Base-by-base conservation (phyloP, 2,113 vertebrate genomes). In the Alexandromys fortis region DNA sequence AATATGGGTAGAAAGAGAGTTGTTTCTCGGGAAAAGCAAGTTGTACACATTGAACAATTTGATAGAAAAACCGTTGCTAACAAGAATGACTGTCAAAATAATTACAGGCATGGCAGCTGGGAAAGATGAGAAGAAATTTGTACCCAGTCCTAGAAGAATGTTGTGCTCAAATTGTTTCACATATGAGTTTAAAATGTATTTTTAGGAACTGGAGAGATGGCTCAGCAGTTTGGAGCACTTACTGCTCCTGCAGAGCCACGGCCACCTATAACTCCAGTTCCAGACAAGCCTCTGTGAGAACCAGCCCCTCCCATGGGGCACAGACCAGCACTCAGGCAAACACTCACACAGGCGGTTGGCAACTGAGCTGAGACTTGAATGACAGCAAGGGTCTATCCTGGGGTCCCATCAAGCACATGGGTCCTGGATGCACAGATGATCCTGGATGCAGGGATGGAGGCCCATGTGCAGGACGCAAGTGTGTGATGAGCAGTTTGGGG, bases 11-110 rank as follows among this genome's bases (percentile, higher is more conserved):
- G 77, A 49, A 70, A 79, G 35, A 89, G 85, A 86, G 21, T 75
- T 90, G 45, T 70, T 87, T 93, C 19, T 83, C 91, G 83, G 76
- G 79, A 85, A 95, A 94, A 35, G 58, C 52, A 88, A 78, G 58
- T 77, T 92, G 17, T 28, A 75, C 65, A 73, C n/a, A 52, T 79
- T 76, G 72, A 94, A 81, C 6, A 61, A 75, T 87, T 70, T 76
- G 47, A 52, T 72, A 77, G 26, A 73, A 95, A 92, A 55, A 77
- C 42, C 22, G 7, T 68, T 1, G 1, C 26, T 68, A 67, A n/a
- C 33, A 77, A 33, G 58, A 70, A 94, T 65, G 82, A 5, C 77
- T 95, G 42, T 83, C 70, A 79, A 35, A 79, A 96, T 70, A 85
- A 24, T 61, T 90, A 81, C 87, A 24, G 72, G 24, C 38, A 76